phyloP scores from a whole-genome alignment of 2,888 invertebrate genomes.

The Torymus tubicola region DNA sequence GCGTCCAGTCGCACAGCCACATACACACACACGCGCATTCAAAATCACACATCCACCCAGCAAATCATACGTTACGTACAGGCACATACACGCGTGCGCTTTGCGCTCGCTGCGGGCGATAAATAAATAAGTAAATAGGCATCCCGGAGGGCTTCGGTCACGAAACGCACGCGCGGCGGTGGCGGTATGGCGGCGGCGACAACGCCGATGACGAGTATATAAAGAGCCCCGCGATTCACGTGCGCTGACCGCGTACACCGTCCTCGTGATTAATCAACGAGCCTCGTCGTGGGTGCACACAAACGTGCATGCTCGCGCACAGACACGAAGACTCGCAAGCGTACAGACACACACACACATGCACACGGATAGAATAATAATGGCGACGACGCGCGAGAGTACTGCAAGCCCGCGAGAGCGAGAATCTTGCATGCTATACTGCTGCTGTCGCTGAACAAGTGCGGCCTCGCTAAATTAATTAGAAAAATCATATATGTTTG shows the following conservation, averaged over 20 bases:
- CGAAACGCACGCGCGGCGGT: slow-evolving; percentile 16
- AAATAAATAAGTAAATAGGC: slow-evolving; percentile 47
- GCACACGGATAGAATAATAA: slow-evolving; percentile 31
- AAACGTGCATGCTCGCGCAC: not conserved
- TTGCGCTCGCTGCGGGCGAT: not conserved
- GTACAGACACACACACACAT: not conserved
- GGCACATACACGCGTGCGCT: not conserved
- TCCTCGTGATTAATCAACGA: slow-evolving; percentile 56
- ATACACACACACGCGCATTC: not conserved
- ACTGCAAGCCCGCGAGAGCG: no score
- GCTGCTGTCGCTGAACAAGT: no score
- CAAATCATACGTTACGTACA: not conserved
- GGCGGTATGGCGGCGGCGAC: slow-evolving; percentile 10
- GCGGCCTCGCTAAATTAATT: slow-evolving; percentile 52
- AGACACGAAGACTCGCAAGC: not conserved
- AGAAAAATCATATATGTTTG: slow-evolving; percentile 52
- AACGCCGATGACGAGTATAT: slow-evolving; percentile 35
- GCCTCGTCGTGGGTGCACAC: not conserved
- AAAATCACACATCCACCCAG: no score
- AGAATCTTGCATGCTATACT: slow-evolving; percentile 14
- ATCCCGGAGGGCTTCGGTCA: slow-evolving; percentile 3
- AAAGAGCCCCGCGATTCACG: slow-evolving; percentile 18
- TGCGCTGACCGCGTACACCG: not conserved
- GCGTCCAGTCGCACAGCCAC: not conserved
- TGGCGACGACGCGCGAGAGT: not conserved